A percentile compares a stretch with the other conserved stretches of the same genome.
phyloP scores from a whole-genome alignment of 2,113 vertebrate genomes.

The Danio rerio region DNA sequence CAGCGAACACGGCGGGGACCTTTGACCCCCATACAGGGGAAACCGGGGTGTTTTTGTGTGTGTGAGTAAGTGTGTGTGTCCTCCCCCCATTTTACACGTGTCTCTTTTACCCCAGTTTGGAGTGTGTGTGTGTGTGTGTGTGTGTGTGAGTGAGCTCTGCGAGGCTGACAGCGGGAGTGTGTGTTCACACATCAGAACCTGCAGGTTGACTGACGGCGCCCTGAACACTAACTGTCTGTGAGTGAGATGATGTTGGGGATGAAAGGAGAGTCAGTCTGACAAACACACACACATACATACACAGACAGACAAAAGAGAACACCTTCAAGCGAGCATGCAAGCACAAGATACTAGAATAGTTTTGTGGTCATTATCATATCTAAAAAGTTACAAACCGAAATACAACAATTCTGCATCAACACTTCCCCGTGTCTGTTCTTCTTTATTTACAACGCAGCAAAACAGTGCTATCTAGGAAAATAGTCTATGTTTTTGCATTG shows the following conservation, averaged over 20 bases:
- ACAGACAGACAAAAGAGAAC: not conserved
- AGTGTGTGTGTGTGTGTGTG: not conserved
- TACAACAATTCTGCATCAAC: too few species aligned
- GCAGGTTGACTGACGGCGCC: slow-evolving; percentile 67
- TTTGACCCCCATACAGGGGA: slow-evolving; percentile 61
- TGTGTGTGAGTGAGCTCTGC: not conserved
- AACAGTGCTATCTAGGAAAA: too few species aligned
- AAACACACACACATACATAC: not conserved
- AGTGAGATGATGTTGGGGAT: slow-evolving; percentile 45
- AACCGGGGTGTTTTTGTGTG: not conserved
- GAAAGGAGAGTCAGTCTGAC: slow-evolving; percentile 50
- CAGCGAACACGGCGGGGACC: slow-evolving; percentile 64
- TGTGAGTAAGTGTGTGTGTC: not conserved
- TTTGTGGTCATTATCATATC: not conserved
- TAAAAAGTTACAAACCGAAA: not conserved
- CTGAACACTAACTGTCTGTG: slow-evolving; percentile 23
- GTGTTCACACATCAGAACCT: slow-evolving; percentile 64
- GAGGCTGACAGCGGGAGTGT: slow-evolving; percentile 69
- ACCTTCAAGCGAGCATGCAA: not conserved
- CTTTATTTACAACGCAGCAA: too few species aligned
- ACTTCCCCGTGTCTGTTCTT: too few species aligned
- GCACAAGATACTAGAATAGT: not conserved
- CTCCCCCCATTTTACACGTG: too few species aligned
- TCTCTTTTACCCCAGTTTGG: too few species aligned
- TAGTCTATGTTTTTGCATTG: too few species aligned